These are phyloP conservation scores for Cheirogaleus medius DNA, from an alignment of 2,113 vertebrate species.

Conservation along the genomic window DNA sequence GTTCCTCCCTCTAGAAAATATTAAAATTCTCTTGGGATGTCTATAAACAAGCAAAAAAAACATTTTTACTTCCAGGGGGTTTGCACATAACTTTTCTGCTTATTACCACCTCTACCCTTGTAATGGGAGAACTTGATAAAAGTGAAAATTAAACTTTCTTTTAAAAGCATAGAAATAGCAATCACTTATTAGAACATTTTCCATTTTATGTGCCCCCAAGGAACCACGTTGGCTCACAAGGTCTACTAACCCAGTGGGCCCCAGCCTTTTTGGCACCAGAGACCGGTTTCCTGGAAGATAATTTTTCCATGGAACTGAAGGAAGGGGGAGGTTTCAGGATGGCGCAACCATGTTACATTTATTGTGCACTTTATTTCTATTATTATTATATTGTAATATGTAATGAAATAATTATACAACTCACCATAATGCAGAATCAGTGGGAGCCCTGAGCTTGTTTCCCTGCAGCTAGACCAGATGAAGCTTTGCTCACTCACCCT, in stretches of 20 bases:
- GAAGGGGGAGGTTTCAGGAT: too few relatives aligned
- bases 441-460: too few relatives aligned
- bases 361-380: too few relatives aligned
- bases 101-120: conserved; percentile 10
- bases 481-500: too few relatives aligned
- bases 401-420: too few relatives aligned
- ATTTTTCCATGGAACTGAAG: too few relatives aligned
- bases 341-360: too few relatives aligned
- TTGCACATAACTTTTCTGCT: background rate
- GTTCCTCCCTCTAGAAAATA: conserved; percentile 32
- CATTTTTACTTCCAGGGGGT: background rate
- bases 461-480: too few relatives aligned
- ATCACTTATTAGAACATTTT: background rate
- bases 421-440: too few relatives aligned
- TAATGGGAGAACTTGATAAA: background rate
- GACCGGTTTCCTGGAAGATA: too few relatives aligned
- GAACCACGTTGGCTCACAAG: background rate
- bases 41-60: conserved; percentile 39
- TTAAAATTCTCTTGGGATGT: conserved; percentile 8
- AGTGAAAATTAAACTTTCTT: conserved; percentile 48
- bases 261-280: too few relatives aligned
- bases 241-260: background rate
- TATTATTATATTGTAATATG: too few relatives aligned
- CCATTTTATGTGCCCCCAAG: background rate
- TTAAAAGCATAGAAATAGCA: background rate